phyloP scores from a whole-genome alignment of 1,140 invertebrate genomes.

The Chrysoperla carnea region DNA sequence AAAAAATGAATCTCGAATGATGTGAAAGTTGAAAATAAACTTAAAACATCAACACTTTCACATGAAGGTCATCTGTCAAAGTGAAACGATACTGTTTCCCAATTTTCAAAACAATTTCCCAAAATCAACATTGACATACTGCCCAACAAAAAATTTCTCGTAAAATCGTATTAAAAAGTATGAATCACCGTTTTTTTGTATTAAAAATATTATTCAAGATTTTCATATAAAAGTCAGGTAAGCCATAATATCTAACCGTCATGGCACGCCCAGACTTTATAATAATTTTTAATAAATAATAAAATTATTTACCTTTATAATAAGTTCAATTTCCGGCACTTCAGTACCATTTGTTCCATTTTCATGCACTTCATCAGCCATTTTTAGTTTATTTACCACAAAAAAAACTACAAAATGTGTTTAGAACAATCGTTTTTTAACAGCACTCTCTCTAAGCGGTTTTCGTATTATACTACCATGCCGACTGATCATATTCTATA shows the following conservation, averaged over 20 bases:
- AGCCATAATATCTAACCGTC: neutral
- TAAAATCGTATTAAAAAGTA: too few relatives aligned
- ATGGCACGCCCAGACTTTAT: neutral
- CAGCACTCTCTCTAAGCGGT: too few relatives aligned
- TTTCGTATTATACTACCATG: too few relatives aligned
- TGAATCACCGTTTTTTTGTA: too few relatives aligned
- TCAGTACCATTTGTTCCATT: slow-evolving; percentile 36
- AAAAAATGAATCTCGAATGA: too few relatives aligned
- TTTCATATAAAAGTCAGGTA: neutral
- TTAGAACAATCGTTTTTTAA: too few relatives aligned
- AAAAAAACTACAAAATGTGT: too few relatives aligned
- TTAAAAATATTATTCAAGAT: too few relatives aligned
- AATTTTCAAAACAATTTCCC: neutral
- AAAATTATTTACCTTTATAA: slow-evolving; percentile 42
- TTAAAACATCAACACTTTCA: neutral
- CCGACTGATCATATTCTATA: too few relatives aligned
- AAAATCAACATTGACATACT: too few relatives aligned
- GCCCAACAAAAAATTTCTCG: too few relatives aligned
- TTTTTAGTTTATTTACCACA: neutral
- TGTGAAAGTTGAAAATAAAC: neutral
- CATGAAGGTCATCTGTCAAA: neutral
- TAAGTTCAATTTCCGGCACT: slow-evolving; percentile 49
- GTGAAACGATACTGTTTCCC: neutral
- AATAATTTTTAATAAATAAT: neutral
- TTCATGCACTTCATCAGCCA: slow-evolving; percentile 11